phyloP scores from a whole-genome alignment of 2,113 vertebrate genomes.

The Rhombomys opimus region DNA sequence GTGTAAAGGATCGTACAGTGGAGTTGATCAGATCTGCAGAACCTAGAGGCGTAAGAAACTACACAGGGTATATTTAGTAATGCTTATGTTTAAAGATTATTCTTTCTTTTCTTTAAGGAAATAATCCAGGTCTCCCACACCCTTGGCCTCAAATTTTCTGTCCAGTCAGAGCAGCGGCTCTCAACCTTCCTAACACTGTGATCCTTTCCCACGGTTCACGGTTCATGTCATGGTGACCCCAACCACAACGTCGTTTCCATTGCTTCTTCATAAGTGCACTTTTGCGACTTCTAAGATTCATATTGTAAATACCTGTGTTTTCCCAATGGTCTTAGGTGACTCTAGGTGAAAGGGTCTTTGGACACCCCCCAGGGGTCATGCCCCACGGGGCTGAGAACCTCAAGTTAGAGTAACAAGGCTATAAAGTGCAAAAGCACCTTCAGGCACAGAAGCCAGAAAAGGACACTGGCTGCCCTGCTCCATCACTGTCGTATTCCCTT shows the following conservation, averaged over 20 bases:
- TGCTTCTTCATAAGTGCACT: no score
- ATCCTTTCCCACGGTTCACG: no score
- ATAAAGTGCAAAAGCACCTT: neutral
- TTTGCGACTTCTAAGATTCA: no score
- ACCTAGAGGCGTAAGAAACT: slow-evolving; percentile 84
- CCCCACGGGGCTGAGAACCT: no score
- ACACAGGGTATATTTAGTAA: slow-evolving; percentile 76
- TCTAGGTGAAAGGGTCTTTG: no score
- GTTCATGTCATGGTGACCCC: no score
- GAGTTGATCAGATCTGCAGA: neutral
- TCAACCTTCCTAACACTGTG: no score
- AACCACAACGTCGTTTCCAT: no score
- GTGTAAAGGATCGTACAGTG: neutral
- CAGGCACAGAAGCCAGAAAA: neutral
- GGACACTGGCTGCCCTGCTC: neutral
- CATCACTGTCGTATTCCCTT: neutral
- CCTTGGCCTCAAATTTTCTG: neutral
- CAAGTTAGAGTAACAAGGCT: neutral
- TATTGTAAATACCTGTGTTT: no score
- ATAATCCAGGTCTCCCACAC: neutral
- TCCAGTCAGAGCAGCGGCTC: no score
- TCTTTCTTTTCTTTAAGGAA: neutral
- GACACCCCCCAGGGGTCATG: no score
- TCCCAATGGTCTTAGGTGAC: no score
- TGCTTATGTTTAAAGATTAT: neutral